phyloP scores from a whole-genome alignment of 2,888 invertebrate species.

The Hemicrepidius hirtus region DNA sequence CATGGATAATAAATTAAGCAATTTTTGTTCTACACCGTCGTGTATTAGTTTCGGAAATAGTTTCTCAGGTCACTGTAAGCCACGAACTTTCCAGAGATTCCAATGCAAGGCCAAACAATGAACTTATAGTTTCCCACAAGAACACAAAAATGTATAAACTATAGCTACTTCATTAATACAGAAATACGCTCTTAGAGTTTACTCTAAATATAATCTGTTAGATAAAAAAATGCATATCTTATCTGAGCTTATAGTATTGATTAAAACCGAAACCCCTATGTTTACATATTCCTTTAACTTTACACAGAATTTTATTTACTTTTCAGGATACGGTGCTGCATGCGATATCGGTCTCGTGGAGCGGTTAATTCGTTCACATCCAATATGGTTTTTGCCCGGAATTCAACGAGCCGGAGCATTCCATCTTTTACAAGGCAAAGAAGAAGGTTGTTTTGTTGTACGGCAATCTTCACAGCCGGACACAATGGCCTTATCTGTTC shows the following conservation, averaged over 20 bases:
- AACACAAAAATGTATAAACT: background rate
- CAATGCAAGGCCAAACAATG: slow-evolving; percentile 27
- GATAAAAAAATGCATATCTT: too few species aligned
- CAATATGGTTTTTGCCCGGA: slow-evolving; percentile 96
- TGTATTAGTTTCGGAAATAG: slow-evolving; percentile 30
- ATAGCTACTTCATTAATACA: too few species aligned
- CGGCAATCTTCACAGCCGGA: slow-evolving; percentile 94
- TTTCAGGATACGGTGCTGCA: slow-evolving; percentile 80
- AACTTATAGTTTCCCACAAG: background rate
- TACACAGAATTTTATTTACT: slow-evolving; percentile 10
- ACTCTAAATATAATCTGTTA: too few species aligned
- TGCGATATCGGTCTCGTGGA: slow-evolving; percentile 91
- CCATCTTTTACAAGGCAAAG: slow-evolving; percentile 94
- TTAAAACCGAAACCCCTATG: too few species aligned
- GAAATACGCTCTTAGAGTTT: too few species aligned
- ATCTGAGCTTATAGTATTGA: too few species aligned
- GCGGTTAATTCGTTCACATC: slow-evolving; percentile 91
- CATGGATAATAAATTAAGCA: background rate
- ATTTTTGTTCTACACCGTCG: background rate
- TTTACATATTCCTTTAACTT: too few species aligned
- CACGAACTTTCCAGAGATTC: slow-evolving; percentile 11
- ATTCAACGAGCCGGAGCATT: slow-evolving; percentile 95
- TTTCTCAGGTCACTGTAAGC: slow-evolving; percentile 14
- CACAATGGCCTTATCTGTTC: slow-evolving; percentile 96
- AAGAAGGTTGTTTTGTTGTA: slow-evolving; percentile 96